These are phyloP conservation scores for Calidris pugnax DNA, from an alignment of 2,113 vertebrate genomes.

Conservation along the genomic window DNA sequence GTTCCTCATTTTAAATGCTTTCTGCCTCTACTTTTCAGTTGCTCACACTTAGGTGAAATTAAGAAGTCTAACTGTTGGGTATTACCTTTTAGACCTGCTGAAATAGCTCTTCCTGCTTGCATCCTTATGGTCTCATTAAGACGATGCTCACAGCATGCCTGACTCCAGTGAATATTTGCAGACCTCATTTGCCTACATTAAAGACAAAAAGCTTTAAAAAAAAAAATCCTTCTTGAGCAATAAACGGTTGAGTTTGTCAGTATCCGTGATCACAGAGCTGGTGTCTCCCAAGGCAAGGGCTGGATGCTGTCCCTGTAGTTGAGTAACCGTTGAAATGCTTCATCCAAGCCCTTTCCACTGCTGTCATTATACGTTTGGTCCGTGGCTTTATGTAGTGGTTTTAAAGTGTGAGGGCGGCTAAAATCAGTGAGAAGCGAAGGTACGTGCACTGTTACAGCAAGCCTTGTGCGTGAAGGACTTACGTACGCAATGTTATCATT, in stretches of 20 bases:
- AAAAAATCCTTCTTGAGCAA: constrained; percentile 51
- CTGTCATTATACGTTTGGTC: background rate
- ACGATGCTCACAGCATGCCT: constrained; percentile 76
- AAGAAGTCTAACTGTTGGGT: constrained; percentile 72
- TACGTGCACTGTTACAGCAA: background rate
- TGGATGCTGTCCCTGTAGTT: background rate
- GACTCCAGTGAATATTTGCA: constrained; percentile 77
- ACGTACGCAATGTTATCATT: background rate
- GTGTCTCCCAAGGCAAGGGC: constrained; percentile 39
- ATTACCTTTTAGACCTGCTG: constrained; percentile 71
- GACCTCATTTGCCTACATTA: constrained; percentile 84
- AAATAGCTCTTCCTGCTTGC: constrained; percentile 74
- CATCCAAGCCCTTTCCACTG: background rate
- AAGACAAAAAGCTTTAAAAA: constrained; percentile 65
- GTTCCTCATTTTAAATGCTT: constrained; percentile 67
- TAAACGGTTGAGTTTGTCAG: constrained; percentile 61
- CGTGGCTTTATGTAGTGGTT: background rate
- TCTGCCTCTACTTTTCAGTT: constrained; percentile 53
- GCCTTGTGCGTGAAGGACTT: background rate
- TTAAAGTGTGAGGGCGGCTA: background rate
- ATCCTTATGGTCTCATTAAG: constrained; percentile 80
- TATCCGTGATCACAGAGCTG: constrained; percentile 56
- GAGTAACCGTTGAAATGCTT: constrained; percentile 7
- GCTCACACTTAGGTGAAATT: constrained; percentile 76
- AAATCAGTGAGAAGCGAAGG: background rate